Evolutionary conservation across 1,140 invertebrate species (phyloP).

Genomic region (Brevipalpus yothersi): DNA sequence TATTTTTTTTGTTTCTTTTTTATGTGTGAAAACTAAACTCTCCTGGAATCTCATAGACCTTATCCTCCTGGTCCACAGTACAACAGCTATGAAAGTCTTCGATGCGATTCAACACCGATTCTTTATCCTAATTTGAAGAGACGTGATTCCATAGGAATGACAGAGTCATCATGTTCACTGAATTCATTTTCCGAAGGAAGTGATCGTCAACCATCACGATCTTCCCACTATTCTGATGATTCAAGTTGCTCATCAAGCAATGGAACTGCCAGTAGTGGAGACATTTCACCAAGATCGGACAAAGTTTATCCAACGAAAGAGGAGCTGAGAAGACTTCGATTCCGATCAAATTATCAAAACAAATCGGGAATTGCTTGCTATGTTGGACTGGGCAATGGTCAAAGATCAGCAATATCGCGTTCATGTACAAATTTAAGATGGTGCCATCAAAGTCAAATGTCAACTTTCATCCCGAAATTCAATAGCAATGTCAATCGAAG

Average conservation of each 20-base stretch:
- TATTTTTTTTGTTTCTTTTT: background rate
- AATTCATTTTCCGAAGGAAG: background rate
- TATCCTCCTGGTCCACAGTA: background rate
- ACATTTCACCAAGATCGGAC: background rate
- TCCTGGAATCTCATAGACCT: background rate
- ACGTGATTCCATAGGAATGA: background rate
- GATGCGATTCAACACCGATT: background rate
- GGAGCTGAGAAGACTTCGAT: background rate
- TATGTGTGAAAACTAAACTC: background rate
- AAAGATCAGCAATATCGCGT: background rate
- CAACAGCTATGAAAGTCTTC: background rate
- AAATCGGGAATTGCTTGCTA: background rate
- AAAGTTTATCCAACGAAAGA: background rate
- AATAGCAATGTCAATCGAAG: too few species aligned
- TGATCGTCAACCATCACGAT: background rate
- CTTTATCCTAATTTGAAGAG: background rate
- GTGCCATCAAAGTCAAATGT: background rate
- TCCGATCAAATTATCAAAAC: background rate
- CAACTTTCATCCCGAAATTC: background rate
- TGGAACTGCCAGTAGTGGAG: background rate
- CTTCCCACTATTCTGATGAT: background rate
- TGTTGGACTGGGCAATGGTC: background rate
- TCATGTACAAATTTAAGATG: background rate
- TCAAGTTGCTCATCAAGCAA: background rate
- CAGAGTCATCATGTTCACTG: background rate